These are phyloP conservation scores for Heterochromis multidens DNA, from an alignment of 2,113 vertebrate species.

Conservation along the genomic window DNA sequence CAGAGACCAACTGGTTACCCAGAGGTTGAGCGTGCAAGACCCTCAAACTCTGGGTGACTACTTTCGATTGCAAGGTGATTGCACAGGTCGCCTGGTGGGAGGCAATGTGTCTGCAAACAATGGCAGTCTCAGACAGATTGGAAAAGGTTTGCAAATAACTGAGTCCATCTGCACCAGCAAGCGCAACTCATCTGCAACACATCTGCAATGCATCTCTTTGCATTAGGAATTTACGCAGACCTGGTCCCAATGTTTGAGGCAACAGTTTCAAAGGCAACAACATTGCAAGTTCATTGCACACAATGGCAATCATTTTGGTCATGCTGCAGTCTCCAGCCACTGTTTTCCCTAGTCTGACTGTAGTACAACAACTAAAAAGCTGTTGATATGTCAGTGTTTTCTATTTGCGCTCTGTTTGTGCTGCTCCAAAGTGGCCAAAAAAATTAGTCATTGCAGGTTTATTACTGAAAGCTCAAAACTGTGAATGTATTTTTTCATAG, in stretches of 20 bases:
- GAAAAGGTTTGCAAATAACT: too few relatives aligned
- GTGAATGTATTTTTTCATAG: rapidly evolving
- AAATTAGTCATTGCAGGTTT: not conserved
- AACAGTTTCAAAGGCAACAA: not conserved
- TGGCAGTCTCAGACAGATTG: too few relatives aligned
- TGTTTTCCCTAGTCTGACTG: not conserved
- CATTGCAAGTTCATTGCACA: not conserved
- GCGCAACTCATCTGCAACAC: not conserved
- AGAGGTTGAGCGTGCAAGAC: not conserved
- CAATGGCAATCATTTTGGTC: rapidly evolving
- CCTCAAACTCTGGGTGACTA: not conserved
- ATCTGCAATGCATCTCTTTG: not conserved
- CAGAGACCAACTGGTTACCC: not conserved
- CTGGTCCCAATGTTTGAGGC: not conserved
- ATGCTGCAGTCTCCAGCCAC: not conserved
- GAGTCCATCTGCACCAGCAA: not conserved
- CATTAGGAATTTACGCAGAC: not conserved
- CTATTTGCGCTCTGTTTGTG: not conserved
- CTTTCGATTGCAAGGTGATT: not conserved
- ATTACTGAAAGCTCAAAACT: not conserved
- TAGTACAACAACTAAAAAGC: not conserved
- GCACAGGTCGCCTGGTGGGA: rapidly evolving
- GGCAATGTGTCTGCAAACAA: not conserved
- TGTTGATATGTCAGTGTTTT: not conserved
- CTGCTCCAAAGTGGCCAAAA: not conserved